These are phyloP conservation scores for Anolis carolinensis DNA, from an alignment of 2,113 vertebrate genomes.

Conservation along the genomic window DNA sequence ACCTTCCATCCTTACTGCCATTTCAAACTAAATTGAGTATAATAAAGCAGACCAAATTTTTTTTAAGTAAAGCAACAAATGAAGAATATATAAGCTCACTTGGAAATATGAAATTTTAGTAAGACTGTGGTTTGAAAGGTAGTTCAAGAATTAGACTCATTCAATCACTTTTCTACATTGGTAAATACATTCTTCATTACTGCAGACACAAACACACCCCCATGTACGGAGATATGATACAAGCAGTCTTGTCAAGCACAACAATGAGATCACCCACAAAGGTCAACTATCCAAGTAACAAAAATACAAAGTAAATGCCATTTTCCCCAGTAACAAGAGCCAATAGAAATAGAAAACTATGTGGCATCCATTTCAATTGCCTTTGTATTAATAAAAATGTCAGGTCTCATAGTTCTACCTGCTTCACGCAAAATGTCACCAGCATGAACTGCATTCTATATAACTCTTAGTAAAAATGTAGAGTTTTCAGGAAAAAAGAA, in stretches of 20 bases:
- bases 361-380: background rate
- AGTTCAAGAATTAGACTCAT: constrained; percentile 13
- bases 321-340: constrained; percentile 11
- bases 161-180: background rate
- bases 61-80: background rate
- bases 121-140: constrained; percentile 39
- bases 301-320: constrained; percentile 8
- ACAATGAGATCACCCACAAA: constrained; percentile 10
- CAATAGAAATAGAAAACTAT: constrained; percentile 17
- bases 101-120: constrained; percentile 42
- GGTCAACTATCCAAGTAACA: constrained; percentile 9
- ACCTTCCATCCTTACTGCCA: background rate
- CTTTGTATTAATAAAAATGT: constrained; percentile 15
- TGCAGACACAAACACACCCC: background rate
- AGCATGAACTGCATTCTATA: rapidly evolving
- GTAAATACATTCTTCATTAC: background rate
- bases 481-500: background rate
- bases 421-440: background rate
- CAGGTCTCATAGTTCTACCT: background rate
- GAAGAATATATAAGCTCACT: background rate
- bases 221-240: constrained; percentile 2
- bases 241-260: constrained; percentile 28
- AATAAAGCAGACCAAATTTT: constrained; percentile 32
- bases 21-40: constrained; percentile 34
- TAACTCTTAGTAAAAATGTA: background rate